Evolutionary conservation across 2,113 vertebrate species (phyloP).

Genomic region (Macrotus californicus): DNA sequence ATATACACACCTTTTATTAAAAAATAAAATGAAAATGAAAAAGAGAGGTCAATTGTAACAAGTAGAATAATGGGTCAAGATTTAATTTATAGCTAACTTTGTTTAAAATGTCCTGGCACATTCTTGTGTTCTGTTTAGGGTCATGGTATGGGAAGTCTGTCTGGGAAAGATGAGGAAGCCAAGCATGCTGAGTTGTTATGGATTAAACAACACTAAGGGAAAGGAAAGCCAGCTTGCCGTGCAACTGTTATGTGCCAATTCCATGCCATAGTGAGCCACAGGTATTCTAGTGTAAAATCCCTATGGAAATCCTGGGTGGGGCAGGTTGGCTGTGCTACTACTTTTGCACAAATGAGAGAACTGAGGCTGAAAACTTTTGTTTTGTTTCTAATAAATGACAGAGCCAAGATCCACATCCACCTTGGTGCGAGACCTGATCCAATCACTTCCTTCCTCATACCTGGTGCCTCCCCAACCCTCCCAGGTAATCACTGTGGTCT

Average conservation of each 20-base stretch:
- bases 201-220: background rate
- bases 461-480: background rate
- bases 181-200: background rate
- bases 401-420: background rate
- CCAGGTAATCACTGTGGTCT: background rate
- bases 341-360: too few species aligned
- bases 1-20: background rate
- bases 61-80: background rate
- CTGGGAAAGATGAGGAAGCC: background rate
- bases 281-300: too few species aligned
- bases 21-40: background rate
- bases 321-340: background rate
- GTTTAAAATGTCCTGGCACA: background rate
- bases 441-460: background rate
- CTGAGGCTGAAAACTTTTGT: background rate
- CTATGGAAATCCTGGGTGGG: rapidly evolving
- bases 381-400: background rate
- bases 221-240: background rate
- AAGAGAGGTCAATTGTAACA: background rate
- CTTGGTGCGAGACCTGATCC: background rate
- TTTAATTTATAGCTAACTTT: background rate
- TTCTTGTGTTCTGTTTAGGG: background rate
- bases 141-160: background rate
- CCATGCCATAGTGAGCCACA: rapidly evolving
- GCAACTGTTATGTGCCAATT: too few species aligned